Base-by-base conservation (phyloP, 2,888 invertebrate genomes). In the Hetaerina titia region DNA sequence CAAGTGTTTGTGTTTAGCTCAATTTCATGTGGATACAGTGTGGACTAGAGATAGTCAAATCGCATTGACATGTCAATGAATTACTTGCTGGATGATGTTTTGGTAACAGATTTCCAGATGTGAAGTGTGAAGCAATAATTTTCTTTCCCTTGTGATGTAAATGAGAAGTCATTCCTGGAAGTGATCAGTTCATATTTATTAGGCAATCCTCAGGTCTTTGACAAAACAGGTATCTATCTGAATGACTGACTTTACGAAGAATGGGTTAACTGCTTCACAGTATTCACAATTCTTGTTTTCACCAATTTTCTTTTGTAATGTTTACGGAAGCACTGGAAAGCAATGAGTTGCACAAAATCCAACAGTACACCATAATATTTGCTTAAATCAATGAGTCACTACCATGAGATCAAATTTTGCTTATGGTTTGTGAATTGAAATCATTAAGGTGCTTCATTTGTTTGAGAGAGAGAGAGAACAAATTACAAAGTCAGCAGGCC, bases 91-190 rank as follows among this genome's bases (percentile, higher is more conserved):
- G 81, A 81, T 31, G 81, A 31, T 81, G 31, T 74, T 13, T 31
- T 31, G 11, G 81, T 22, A 25, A 31, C 25, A 81, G 81, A 31
- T 31, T 15, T 81, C 31, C 81, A 81, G 81, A 2, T 81, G 31
- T 15, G 81, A 9, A 81, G 81, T 8, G 31, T 81, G 81, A 81
- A 81, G 81, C 81, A 81, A 81, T 81, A 81, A 81, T n/a, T 81
- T 45, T 81, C n/a, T 9, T 81, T 81, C 31, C 31, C n/a, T 31
- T 81, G 13, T 15, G 81, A 5, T 31, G 81, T 25, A 1, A 31
- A 81, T 9, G 31, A 81, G 13, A 81, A 81, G 15, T 81, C 31
- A 81, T 81, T 81, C 81, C 81, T 81, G 25, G 25, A 81, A 81
- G 25, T 81, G 81, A 81, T 81, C 25, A 31, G 81, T 19, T 81